Evolutionary conservation across 2,797 vertebrate species (phyloP).

Genomic region (Mormyrus proboscirostris): DNA sequence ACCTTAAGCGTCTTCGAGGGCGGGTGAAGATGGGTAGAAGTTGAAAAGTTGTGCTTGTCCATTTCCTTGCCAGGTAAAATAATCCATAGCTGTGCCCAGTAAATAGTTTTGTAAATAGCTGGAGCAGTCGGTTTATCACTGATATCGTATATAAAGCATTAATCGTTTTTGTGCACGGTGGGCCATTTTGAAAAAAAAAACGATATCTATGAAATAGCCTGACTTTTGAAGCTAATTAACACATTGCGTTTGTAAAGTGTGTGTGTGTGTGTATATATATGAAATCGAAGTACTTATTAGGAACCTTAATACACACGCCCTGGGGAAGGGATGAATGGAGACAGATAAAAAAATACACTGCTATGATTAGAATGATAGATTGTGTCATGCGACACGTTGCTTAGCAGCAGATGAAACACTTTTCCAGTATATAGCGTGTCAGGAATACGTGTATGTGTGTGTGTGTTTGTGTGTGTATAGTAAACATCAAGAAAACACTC

Average conservation of each 20-base stretch:
- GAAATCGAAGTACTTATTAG: not conserved
- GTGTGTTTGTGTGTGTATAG: not conserved
- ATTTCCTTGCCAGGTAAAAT: not conserved
- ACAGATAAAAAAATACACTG: not conserved
- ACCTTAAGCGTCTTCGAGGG: conserved; percentile 1
- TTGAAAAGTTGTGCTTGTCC: not conserved
- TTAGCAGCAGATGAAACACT: not conserved
- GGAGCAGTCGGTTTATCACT: not conserved
- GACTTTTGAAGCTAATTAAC: no score
- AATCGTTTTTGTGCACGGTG: not conserved
- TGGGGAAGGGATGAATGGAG: not conserved
- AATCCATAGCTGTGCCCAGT: not conserved
- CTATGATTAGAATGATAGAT: not conserved
- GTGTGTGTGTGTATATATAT: not conserved
- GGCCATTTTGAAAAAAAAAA: not conserved
- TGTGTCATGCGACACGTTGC: not conserved
- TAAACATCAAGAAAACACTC: not conserved
- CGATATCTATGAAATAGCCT: not conserved
- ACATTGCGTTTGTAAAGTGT: no score
- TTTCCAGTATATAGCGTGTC: not conserved
- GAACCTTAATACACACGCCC: not conserved
- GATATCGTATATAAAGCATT: not conserved
- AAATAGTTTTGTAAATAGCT: not conserved
- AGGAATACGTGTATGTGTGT: not conserved
- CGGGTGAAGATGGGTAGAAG: not conserved